A percentile compares a stretch with the other conserved stretches of the same genome.
Evolutionary conservation across 37 sponge, comb jelly and placozoan species (phyloP).

Genomic region (Cliona cf. orientalis): DNA sequence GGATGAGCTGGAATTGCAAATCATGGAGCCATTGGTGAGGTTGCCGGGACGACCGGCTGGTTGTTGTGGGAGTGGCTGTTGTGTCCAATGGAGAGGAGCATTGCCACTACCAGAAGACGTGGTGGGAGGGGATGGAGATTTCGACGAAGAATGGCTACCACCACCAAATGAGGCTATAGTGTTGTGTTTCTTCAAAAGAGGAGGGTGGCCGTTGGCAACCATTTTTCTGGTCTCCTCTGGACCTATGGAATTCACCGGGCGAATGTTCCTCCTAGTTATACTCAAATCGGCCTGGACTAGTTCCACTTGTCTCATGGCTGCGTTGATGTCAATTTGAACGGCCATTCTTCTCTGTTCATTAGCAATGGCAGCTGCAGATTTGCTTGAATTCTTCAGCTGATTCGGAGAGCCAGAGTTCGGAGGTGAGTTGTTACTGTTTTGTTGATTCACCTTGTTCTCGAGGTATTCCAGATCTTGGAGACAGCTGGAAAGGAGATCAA

Average conservation of each 20-base stretch:
- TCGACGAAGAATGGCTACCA: too few species aligned
- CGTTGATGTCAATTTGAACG: conserved; percentile 8
- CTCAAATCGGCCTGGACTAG: conserved; percentile 26
- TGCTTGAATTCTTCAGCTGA: not conserved
- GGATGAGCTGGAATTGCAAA: not conserved
- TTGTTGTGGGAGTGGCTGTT: not conserved
- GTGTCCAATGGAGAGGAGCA: not conserved
- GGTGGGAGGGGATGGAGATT: not conserved
- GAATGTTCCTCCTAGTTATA: too few species aligned
- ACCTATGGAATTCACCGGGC: too few species aligned
- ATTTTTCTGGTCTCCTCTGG: too few species aligned
- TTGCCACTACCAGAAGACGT: not conserved
- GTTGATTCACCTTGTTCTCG: conserved; percentile 6
- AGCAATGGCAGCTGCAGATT: not conserved
- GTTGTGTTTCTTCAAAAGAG: not conserved
- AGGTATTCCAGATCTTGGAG: conserved; percentile 30
- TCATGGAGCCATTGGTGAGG: not conserved
- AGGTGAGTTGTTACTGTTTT: too few species aligned
- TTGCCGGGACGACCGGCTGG: not conserved
- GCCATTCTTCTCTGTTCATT: not conserved
- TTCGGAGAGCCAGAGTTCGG: not conserved
- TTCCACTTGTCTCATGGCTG: conserved; percentile 1
- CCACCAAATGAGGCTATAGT: not conserved
- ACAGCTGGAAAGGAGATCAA: conserved; percentile 5
- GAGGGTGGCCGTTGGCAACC: too few species aligned